Conservation (phyloP, 2,888 invertebrate genomes). For the Synanthedon formicaeformis region DNA sequence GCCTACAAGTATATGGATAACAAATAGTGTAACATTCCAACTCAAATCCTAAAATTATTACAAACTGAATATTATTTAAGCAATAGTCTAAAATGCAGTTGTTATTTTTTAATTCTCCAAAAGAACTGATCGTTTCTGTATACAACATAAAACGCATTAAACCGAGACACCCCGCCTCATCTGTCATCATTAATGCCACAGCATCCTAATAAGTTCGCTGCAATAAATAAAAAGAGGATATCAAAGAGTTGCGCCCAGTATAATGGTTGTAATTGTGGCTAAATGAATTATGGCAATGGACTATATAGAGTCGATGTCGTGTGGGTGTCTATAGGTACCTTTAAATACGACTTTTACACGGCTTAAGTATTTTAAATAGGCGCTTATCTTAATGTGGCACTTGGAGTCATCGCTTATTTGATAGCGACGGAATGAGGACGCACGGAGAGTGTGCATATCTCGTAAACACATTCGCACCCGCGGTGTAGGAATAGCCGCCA, state of each 20-base stretch:
- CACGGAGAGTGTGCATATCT: slow-evolving; percentile 14
- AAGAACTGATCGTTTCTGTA: slow-evolving; percentile 29
- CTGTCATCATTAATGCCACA: slow-evolving; percentile 69
- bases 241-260: slow-evolving; percentile 64
- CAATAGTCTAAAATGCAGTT: slow-evolving; percentile 4
- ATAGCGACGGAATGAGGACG: slow-evolving; percentile 20
- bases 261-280: slow-evolving; percentile 67
- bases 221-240: slow-evolving; percentile 60
- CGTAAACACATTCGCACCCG: slow-evolving; percentile 38
- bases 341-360: slow-evolving; percentile 62
- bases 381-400: slow-evolving; percentile 45
- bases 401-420: slow-evolving; percentile 42
- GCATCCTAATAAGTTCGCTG: slow-evolving; percentile 66
- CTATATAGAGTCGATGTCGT: slow-evolving; percentile 41
- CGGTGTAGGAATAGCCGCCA: slow-evolving; percentile 26
- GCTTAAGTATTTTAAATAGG: slow-evolving; percentile 56
- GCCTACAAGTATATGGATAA: too few relatives aligned
- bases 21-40: too few relatives aligned
- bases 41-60: too few relatives aligned
- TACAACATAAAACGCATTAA: slow-evolving; percentile 48
- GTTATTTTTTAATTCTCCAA: slow-evolving; percentile 27
- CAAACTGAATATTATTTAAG: slow-evolving; percentile 15
- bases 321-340: slow-evolving; percentile 52
- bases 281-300: slow-evolving; percentile 58
- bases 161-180: slow-evolving; percentile 50